Base-by-base conservation (phyloP, 2,888 invertebrate genomes). In the Amorpha juglandis region DNA sequence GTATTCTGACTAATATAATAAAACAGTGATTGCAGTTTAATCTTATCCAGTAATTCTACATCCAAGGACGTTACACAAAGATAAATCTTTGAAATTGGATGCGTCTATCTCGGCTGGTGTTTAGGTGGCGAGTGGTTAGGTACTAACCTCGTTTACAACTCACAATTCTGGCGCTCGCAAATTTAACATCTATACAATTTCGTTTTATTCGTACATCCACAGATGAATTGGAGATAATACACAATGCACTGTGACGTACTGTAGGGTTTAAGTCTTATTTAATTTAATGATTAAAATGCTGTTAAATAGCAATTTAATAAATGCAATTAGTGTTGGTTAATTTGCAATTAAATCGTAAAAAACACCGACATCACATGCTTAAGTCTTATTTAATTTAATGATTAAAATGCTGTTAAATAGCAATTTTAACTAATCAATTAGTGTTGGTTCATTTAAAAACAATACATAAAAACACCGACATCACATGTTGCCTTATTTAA, bases 31-130 rank as follows among this genome's bases (percentile, higher is more conserved):
- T n/a, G n/a, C n/a, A n/a, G 8, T 33, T 35, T 8, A 35, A 8
- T 9, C 42, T 58, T 12, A 42, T 42, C 42, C 42, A 42, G 58
- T 19, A 42, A 6, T 6, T 6, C 1, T 42, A 0, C 9, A 38
- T 42, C 19, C 42, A 58, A 58, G 11, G 3, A 4, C 38, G 42
- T 7, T 42, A 38, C 42, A 58, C 16, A 42, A 48, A 75, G 71
- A 78, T 77, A 77, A 75, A 79, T 79, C 74, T 73, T 62, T 63
- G 67, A 69, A 75, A 80, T 75, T 77, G 75, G 78, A 73, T 75
- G 74, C 72, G 72, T 77, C 74, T 75, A 76, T 78, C 74, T 38
- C 58, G 63, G 73, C 69, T 67, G 58, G 16, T 65, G 66, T 77
- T 72, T 72, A 71, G 51, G 51, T 52, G 42, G 50, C 42, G 50